Percentiles rank a stretch among this genome's conserved stretches.
phyloP scores from a whole-genome alignment of 2,888 invertebrate genomes.

The Trachelus troglodyta region DNA sequence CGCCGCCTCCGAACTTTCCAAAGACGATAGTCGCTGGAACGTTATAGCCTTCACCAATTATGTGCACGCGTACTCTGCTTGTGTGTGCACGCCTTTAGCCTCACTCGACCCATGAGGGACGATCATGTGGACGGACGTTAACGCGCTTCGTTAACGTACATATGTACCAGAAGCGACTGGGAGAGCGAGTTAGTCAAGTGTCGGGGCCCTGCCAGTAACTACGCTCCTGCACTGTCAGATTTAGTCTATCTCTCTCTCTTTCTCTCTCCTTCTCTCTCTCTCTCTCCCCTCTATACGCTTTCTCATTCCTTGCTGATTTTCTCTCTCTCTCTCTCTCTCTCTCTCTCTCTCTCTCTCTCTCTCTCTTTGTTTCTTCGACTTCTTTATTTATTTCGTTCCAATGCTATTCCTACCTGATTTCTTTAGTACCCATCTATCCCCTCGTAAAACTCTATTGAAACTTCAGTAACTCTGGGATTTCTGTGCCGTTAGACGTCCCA shows the following conservation, averaged over 20 bases:
- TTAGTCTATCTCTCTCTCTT: not conserved
- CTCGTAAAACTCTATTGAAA: not conserved
- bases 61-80: conserved; percentile 64
- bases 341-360: too few species aligned
- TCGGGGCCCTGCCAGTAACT: not conserved
- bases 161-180: not conserved
- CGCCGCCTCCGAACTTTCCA: conserved; percentile 37
- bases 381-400: not conserved
- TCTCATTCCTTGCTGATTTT: not conserved
- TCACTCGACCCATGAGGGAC: not conserved
- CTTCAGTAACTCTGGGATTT: not conserved
- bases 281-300: not conserved
- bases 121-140: not conserved
- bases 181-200: not conserved
- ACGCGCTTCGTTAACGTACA: not conserved
- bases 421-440: not conserved
- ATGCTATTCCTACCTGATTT: not conserved
- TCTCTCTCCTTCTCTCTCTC: not conserved
- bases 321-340: not conserved
- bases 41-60: conserved; percentile 63
- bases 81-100: conserved; percentile 12
- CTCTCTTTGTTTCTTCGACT: not conserved
- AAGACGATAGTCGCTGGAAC: conserved; percentile 39
- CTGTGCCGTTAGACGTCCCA: not conserved
- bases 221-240: not conserved